Percentiles rank a stretch among this genome's conserved stretches.
phyloP scores from a whole-genome alignment of 2,888 invertebrate genomes.

The Amphipoea oculea region DNA sequence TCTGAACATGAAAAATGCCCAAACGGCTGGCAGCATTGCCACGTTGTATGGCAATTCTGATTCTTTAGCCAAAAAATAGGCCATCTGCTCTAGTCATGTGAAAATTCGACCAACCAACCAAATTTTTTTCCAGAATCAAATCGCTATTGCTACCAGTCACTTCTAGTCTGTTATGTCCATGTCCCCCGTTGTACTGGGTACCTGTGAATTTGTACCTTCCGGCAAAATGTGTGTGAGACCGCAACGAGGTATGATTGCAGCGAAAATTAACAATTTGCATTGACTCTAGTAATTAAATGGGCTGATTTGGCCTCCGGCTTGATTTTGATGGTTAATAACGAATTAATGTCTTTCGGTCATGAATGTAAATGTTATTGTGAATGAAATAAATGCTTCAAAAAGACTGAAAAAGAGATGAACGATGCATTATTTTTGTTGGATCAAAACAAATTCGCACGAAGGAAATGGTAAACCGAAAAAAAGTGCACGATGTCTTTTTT shows the following conservation, averaged over 20 bases:
- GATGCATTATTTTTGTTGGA: background rate
- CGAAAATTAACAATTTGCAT: conserved; percentile 70
- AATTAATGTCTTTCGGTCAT: conserved; percentile 38
- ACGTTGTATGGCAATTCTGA: no score
- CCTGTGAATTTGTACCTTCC: conserved; percentile 80
- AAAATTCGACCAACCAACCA: no score
- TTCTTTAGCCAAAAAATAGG: no score
- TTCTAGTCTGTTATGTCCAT: conserved; percentile 33
- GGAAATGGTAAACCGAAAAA: background rate
- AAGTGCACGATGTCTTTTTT: background rate
- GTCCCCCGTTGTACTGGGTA: conserved; percentile 69
- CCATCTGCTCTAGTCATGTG: no score
- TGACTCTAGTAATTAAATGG: conserved; percentile 69
- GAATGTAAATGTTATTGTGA: conserved; percentile 9
- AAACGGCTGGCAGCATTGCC: no score
- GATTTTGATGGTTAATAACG: conserved; percentile 48
- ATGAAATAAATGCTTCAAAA: conserved; percentile 9
- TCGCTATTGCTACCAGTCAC: background rate
- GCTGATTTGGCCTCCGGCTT: conserved; percentile 54
- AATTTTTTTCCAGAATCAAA: no score
- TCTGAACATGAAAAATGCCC: no score
- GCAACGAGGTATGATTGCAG: conserved; percentile 76
- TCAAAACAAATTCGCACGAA: background rate
- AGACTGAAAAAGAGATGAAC: background rate
- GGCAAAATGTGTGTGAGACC: conserved; percentile 85